A percentile compares a stretch with the other conserved stretches of the same genome.
These are phyloP conservation scores for Mnemiopsis leidyi DNA, from an alignment of 37 sponge, comb jelly and placozoan genomes.

Conservation along the genomic window DNA sequence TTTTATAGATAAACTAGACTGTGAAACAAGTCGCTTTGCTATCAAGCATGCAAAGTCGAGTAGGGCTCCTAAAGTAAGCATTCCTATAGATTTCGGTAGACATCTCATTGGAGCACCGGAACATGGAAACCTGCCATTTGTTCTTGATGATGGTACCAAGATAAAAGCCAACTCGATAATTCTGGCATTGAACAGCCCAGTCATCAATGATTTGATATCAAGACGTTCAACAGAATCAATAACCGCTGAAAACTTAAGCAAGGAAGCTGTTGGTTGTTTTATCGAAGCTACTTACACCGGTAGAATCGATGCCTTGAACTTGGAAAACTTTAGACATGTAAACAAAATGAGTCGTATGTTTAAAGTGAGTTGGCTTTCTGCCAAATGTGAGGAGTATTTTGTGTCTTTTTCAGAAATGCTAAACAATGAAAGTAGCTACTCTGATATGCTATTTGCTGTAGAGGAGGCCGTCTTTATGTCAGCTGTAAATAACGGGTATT, in stretches of 20 bases:
- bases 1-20: too few relatives aligned
- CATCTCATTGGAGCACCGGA: neutral
- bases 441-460: neutral
- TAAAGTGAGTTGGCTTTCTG: neutral
- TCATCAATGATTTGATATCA: neutral
- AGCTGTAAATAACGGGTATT: neutral
- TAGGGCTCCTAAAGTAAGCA: neutral
- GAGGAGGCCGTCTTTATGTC: neutral
- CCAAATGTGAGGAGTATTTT: neutral
- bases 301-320: neutral
- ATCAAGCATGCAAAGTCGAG: too few relatives aligned
- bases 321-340: neutral
- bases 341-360: constrained; percentile 10
- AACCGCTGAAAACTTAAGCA: neutral
- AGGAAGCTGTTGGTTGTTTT: neutral
- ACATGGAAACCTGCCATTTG: neutral
- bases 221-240: neutral
- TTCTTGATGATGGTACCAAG: neutral
- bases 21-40: too few relatives aligned
- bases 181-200: neutral
- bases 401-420: neutral
- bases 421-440: neutral
- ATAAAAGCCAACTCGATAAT: neutral
- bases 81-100: neutral
- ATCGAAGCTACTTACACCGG: neutral